These are phyloP conservation scores for Saxidomus purpurata DNA, from an alignment of 1,140 invertebrate genomes.

Conservation along the genomic window DNA sequence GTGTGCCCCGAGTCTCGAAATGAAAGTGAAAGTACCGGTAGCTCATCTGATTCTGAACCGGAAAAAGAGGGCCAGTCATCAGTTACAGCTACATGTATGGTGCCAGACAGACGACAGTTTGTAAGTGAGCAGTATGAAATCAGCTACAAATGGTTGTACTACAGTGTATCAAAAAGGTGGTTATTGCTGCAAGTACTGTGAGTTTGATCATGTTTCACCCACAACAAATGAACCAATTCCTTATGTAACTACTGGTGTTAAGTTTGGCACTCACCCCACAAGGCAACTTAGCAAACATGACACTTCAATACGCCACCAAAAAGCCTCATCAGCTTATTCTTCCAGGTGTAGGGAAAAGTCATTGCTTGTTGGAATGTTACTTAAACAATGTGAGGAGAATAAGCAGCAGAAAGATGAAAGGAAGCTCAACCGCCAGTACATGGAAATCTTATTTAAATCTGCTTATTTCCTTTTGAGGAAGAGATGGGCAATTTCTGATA, in stretches of 20 bases:
- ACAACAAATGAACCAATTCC: not conserved
- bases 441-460: not conserved
- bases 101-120: slow-evolving; percentile 2
- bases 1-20: too few relatives aligned
- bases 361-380: not conserved
- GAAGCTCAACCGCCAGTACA: not conserved
- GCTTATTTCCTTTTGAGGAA: not conserved
- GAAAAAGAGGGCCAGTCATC: not conserved
- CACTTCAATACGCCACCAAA: not conserved
- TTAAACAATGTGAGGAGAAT: not conserved
- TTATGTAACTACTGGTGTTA: slow-evolving; percentile 2
- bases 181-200: slow-evolving; percentile 17
- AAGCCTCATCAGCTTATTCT: not conserved
- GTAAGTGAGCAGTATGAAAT: not conserved
- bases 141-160: not conserved
- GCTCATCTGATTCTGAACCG: not conserved
- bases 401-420: too few relatives aligned
- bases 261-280: slow-evolving; percentile 6
- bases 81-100: not conserved
- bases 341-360: not conserved
- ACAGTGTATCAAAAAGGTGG: not conserved
- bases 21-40: too few relatives aligned
- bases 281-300: not conserved
- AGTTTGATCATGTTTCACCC: not conserved
- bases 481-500: not conserved